Base-by-base conservation (phyloP, 2,888 invertebrate genomes). In the Drosophila merina region DNA sequence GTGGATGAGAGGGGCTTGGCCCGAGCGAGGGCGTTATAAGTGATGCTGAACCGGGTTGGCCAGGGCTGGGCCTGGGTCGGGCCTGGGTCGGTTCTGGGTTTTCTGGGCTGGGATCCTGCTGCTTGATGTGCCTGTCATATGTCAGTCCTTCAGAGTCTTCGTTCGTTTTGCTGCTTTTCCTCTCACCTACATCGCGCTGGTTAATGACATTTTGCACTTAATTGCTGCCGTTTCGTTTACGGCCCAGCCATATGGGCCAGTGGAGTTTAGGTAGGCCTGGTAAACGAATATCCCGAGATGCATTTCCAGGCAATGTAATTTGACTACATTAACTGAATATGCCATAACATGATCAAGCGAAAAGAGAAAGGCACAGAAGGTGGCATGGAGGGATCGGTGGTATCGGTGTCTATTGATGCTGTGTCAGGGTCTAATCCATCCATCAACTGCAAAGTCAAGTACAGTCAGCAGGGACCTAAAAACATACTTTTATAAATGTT, bases 161-260 rank as follows among this genome's bases (percentile, higher is more conserved):
- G 14, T 14, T 57, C 20, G 20, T 59, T 40, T 62, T 64, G 51
- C 47, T 60, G 52, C 52, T 71, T 74, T 56, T 54, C 70, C 82
- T 78, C 82, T 82, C 88, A 82, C 88, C 88, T 81, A 82, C 82
- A 64, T 28, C 4, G 75, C 63, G 81, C 84, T 86, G 85, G 85
- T 80, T 82, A 82, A 82, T 82, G 82, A 88, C 82, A 82, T 88
- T 87, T 77, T 85, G 72, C 63, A 84, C 88, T 82, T 82, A 88
- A 82, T 82, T 82, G 85, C 88, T 52, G 86, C 74, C 40, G 40
- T 14, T 42, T 58, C 59, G 8, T 28, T 28, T 26, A 25, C 52
- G 40, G 26, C 42, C 36, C 36, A 33, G 81, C 77, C 82, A 82
- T 88, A 88, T 82, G 82, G 85, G 82, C 76, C 70, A 70, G 49